Percentiles rank a stretch among this genome's conserved stretches.
Conservation (phyloP, 2,888 invertebrate species). For the Saturnia japonica region DNA sequence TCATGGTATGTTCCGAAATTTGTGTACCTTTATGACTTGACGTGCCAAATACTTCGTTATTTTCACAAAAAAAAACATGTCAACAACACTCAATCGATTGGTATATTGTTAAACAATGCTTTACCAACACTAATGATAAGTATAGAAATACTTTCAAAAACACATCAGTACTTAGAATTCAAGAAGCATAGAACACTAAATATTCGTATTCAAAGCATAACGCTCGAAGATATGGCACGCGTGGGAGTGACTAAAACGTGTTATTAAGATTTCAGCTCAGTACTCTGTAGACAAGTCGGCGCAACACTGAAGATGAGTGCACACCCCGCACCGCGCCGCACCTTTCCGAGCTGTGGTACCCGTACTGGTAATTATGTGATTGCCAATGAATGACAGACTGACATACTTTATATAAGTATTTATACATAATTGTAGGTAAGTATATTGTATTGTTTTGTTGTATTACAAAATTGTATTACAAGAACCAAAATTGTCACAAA, state of each 20-base stretch:
- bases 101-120: no score
- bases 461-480: no score
- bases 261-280: slow-evolving; percentile 63
- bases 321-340: slow-evolving; percentile 23
- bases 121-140: no score
- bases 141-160: neutral
- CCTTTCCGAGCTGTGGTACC: slow-evolving; percentile 25
- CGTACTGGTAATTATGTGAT: slow-evolving; percentile 31
- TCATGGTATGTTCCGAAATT: no score
- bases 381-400: slow-evolving; percentile 23
- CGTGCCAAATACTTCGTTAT: no score
- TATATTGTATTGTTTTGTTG: no score
- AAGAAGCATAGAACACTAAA: slow-evolving; percentile 40
- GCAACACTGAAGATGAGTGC: slow-evolving; percentile 36
- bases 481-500: no score
- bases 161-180: slow-evolving; percentile 37
- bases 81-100: no score
- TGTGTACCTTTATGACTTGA: no score
- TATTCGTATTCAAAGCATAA: slow-evolving; percentile 49
- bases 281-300: slow-evolving; percentile 49
- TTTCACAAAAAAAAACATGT: no score
- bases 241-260: slow-evolving; percentile 55
- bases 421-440: neutral
- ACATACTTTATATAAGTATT: neutral
- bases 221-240: slow-evolving; percentile 33